Evolutionary conservation across 2,888 invertebrate species (phyloP).

Genomic region (Idaea aversata): DNA sequence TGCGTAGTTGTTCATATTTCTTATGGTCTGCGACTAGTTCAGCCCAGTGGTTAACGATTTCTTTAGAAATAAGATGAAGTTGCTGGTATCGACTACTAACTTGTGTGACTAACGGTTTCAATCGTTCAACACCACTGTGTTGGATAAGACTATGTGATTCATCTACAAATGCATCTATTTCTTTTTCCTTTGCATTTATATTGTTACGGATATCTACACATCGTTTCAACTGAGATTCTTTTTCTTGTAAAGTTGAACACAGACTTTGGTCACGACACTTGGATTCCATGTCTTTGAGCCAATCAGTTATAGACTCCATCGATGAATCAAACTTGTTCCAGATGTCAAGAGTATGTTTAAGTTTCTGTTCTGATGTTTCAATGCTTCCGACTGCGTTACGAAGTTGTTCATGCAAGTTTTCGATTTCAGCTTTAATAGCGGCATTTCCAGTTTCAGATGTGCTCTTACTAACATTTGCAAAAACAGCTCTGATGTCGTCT

Average conservation of each 20-base stretch:
- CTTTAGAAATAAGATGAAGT: slow-evolving; percentile 89
- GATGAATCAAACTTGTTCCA: slow-evolving; percentile 94
- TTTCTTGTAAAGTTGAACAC: slow-evolving; percentile 89
- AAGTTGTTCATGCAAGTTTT: slow-evolving; percentile 83
- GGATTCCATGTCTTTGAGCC: slow-evolving; percentile 92
- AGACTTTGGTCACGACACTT: slow-evolving; percentile 92
- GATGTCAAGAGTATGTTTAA: slow-evolving; percentile 86
- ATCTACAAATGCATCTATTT: slow-evolving; percentile 93
- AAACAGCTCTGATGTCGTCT: slow-evolving; percentile 84
- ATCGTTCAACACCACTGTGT: slow-evolving; percentile 89
- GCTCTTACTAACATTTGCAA: slow-evolving; percentile 84
- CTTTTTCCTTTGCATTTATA: slow-evolving; percentile 89
- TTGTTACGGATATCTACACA: slow-evolving; percentile 88
- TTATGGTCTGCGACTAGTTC: slow-evolving; percentile 91
- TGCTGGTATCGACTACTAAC: slow-evolving; percentile 93
- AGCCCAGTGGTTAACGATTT: slow-evolving; percentile 91
- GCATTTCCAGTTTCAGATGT: slow-evolving; percentile 90
- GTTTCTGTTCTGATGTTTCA: slow-evolving; percentile 85
- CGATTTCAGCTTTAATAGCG: slow-evolving; percentile 86
- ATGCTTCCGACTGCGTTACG: slow-evolving; percentile 85
- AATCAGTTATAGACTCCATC: slow-evolving; percentile 89
- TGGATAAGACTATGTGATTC: slow-evolving; percentile 92
- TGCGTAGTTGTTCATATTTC: slow-evolving; percentile 86
- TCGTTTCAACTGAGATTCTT: slow-evolving; percentile 85
- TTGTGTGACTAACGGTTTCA: slow-evolving; percentile 93